phyloP scores from a whole-genome alignment of 1,140 invertebrate species.

The Aculops lycopersici region DNA sequence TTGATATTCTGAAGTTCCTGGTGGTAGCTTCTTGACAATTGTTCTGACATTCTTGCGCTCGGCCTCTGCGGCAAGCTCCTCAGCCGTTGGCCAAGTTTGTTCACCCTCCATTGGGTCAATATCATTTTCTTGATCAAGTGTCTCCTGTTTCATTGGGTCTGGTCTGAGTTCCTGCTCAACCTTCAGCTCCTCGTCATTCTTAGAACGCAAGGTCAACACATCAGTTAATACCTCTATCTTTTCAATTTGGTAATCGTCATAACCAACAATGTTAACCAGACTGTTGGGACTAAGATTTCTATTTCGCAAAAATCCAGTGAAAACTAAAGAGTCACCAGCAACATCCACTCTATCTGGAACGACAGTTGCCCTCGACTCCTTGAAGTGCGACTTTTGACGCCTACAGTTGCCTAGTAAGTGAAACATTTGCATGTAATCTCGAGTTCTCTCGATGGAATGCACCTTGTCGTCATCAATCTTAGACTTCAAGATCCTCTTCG shows the following conservation, averaged over 20 bases:
- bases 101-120: conserved; percentile 71
- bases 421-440: conserved; percentile 42
- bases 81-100: conserved; percentile 76
- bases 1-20: conserved; percentile 82
- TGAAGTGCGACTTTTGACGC: conserved; percentile 30
- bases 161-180: conserved; percentile 17
- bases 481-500: conserved; percentile 37
- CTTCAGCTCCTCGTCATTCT: too few relatives aligned
- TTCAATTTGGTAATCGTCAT: conserved; percentile 64
- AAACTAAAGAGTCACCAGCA: conserved; percentile 31
- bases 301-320: conserved; percentile 44
- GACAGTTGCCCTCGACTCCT: conserved; percentile 40
- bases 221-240: conserved; percentile 38
- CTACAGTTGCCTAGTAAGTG: conserved; percentile 47
- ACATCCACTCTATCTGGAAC: conserved; percentile 35
- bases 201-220: conserved; percentile 38
- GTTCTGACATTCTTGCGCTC: conserved; percentile 23
- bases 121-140: conserved; percentile 38
- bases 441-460: conserved; percentile 31
- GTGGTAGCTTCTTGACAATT: conserved; percentile 45
- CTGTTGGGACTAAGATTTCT: conserved; percentile 46
- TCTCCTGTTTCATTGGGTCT: conserved; percentile 31
- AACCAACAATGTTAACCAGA: conserved; percentile 53
- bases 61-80: conserved; percentile 38
- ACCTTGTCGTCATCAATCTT: conserved; percentile 53